phyloP scores from a whole-genome alignment of 2,888 invertebrate genomes.

The Acholoe squamosa region DNA sequence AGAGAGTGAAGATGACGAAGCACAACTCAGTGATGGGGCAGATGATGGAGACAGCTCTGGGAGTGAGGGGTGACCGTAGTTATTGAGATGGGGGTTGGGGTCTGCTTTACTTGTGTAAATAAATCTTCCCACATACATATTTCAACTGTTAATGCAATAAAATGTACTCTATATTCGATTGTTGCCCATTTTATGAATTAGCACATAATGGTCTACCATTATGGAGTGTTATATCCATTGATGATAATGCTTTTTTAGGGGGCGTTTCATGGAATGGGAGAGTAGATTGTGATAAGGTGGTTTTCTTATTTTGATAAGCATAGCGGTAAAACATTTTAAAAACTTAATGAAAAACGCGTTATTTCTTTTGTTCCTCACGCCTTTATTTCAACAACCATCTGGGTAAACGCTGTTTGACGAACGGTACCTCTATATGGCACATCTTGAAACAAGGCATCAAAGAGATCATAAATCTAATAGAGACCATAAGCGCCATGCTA shows the following conservation, averaged over 20 bases:
- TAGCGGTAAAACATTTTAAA: too few relatives aligned
- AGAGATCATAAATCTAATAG: not conserved
- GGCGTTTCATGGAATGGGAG: too few relatives aligned
- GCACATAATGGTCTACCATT: too few relatives aligned
- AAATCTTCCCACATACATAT: not conserved
- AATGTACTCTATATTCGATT: too few relatives aligned
- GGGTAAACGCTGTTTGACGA: not conserved
- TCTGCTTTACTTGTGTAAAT: not conserved
- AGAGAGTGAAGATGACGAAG: constrained; percentile 85
- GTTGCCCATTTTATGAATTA: too few relatives aligned
- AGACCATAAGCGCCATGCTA: not conserved
- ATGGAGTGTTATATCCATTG: too few relatives aligned
- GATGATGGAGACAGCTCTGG: not conserved
- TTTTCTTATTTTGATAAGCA: too few relatives aligned
- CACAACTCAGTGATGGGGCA: not conserved
- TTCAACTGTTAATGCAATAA: too few relatives aligned
- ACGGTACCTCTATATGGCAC: not conserved
- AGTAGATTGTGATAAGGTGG: too few relatives aligned
- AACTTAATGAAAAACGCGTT: too few relatives aligned
- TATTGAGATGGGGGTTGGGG: not conserved
- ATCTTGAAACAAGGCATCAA: constrained; percentile 5
- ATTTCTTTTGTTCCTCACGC: not conserved
- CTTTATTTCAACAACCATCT: constrained; percentile 24
- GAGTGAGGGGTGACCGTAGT: not conserved
- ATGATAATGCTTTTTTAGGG: too few relatives aligned